A percentile compares a stretch with the other conserved stretches of the same genome.
These are phyloP conservation scores for Epinephelus lanceolatus DNA, from an alignment of 2,113 vertebrate species.

Conservation along the genomic window DNA sequence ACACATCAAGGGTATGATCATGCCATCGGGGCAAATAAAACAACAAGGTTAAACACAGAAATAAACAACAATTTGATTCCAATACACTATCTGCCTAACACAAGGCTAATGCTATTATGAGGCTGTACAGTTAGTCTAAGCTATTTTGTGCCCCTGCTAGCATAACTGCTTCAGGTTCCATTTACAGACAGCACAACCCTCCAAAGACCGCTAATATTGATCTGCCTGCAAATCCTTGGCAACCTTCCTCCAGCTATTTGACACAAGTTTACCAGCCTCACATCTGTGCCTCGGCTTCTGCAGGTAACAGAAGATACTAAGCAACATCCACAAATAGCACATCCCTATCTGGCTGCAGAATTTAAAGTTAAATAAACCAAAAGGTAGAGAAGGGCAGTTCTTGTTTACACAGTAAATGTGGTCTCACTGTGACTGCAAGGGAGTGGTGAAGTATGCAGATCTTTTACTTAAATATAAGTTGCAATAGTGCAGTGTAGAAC, in stretches of 20 bases:
- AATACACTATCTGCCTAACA: background rate
- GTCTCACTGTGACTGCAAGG: background rate
- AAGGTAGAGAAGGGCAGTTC: background rate
- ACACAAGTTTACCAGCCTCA: background rate
- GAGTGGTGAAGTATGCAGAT: too few relatives aligned
- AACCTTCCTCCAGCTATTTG: conserved; percentile 36
- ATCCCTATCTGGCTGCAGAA: background rate
- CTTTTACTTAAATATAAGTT: too few relatives aligned
- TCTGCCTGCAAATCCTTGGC: conserved; percentile 29
- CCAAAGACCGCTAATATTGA: conserved; percentile 41
- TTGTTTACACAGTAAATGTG: background rate
- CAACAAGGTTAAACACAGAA: background rate
- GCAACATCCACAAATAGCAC: conserved; percentile 16
- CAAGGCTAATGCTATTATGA: conserved; percentile 16
- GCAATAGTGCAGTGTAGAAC: too few relatives aligned
- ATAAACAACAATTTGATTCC: conserved; percentile 2
- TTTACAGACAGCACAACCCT: conserved; percentile 19
- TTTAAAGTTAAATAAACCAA: background rate
- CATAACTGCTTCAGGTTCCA: conserved; percentile 23
- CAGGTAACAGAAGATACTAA: conserved; percentile 13
- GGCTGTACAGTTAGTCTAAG: background rate
- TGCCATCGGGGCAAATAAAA: background rate
- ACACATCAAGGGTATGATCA: background rate
- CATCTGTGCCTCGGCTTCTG: conserved; percentile 1
- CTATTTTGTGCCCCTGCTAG: background rate